Conservation (phyloP, 1,140 invertebrate species). For the Ips nitidus region DNA sequence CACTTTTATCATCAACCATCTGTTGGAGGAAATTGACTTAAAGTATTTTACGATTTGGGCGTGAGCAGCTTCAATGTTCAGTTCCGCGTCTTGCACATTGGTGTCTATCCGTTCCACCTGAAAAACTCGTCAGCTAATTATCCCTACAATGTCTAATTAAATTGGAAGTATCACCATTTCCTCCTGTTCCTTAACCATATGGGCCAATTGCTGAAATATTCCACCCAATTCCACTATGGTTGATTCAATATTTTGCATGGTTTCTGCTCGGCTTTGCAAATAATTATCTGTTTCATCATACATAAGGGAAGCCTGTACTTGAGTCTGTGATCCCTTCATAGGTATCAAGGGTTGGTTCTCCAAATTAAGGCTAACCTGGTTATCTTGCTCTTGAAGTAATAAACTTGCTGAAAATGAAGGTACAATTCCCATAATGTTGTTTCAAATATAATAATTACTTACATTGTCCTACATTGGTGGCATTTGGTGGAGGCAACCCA, state of each 20-base stretch:
- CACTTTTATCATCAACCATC: slow-evolving; percentile 99
- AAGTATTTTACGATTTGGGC: slow-evolving; percentile 98
- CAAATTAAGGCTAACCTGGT: slow-evolving; percentile 74
- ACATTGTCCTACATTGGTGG: slow-evolving; percentile 36
- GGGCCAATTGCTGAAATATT: slow-evolving; percentile 96
- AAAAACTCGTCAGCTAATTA: not conserved
- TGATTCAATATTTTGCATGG: slow-evolving; percentile 99
- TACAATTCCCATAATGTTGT: not conserved
- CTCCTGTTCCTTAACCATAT: slow-evolving; percentile 99
- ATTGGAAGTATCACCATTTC: slow-evolving; percentile 69
- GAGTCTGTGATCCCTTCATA: slow-evolving; percentile 52
- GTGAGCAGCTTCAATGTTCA: slow-evolving; percentile 98
- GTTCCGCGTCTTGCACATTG: slow-evolving; percentile 92
- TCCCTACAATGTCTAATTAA: not conserved
- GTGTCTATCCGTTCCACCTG: slow-evolving; percentile 88
- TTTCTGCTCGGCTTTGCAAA: slow-evolving; percentile 89
- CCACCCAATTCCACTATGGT: slow-evolving; percentile 99
- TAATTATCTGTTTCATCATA: slow-evolving; percentile 89
- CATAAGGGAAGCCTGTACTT: slow-evolving; percentile 67
- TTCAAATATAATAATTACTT: slow-evolving; percentile 11
- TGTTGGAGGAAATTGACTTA: slow-evolving; percentile 93
- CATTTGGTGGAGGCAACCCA: slow-evolving; percentile 67
- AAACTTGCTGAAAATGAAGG: slow-evolving; percentile 44
- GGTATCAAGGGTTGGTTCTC: slow-evolving; percentile 55
- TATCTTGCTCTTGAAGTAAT: slow-evolving; percentile 65